A percentile compares a stretch with the other conserved stretches of the same genome.
Conservation (phyloP, 2,888 invertebrate species). For the Gymnocheta viridis region DNA sequence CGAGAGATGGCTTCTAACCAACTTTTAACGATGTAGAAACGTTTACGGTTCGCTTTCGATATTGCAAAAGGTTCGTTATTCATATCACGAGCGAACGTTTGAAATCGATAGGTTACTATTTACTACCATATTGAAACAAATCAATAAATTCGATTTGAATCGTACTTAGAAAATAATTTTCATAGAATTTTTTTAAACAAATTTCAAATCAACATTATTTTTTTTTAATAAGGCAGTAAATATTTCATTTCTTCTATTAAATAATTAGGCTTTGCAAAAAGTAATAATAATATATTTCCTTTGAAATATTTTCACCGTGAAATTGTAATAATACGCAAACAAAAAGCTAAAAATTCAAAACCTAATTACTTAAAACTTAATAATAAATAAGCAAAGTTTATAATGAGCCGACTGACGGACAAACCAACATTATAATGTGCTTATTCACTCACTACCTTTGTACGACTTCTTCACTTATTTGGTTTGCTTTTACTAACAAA, state of each 20-base stretch:
- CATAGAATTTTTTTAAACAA: too few relatives aligned
- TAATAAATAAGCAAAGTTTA: conserved; percentile 9
- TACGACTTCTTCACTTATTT: neutral
- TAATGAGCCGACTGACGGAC: conserved; percentile 8
- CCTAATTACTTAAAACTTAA: conserved; percentile 16
- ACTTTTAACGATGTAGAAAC: too few relatives aligned
- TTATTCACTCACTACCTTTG: neutral
- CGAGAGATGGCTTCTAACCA: too few relatives aligned
- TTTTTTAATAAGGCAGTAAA: neutral
- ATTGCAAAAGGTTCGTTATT: too few relatives aligned
- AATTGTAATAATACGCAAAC: neutral
- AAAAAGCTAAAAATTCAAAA: conserved; percentile 22
- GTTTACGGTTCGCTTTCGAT: too few relatives aligned
- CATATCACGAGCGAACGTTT: too few relatives aligned
- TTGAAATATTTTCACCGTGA: neutral
- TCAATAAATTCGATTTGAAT: too few relatives aligned
- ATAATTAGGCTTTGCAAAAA: neutral
- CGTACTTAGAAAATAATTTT: too few relatives aligned
- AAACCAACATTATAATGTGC: conserved; percentile 29
- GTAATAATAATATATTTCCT: neutral
- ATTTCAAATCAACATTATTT: too few relatives aligned
- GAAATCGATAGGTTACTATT: too few relatives aligned
- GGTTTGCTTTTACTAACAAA: conserved; percentile 31
- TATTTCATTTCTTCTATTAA: too few relatives aligned
- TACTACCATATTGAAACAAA: too few relatives aligned